Evolutionary conservation across 2,797 vertebrate species (phyloP), one percentile per base, ranked within the genome.

Genomic region (Fundulus diaphanus): DNA sequence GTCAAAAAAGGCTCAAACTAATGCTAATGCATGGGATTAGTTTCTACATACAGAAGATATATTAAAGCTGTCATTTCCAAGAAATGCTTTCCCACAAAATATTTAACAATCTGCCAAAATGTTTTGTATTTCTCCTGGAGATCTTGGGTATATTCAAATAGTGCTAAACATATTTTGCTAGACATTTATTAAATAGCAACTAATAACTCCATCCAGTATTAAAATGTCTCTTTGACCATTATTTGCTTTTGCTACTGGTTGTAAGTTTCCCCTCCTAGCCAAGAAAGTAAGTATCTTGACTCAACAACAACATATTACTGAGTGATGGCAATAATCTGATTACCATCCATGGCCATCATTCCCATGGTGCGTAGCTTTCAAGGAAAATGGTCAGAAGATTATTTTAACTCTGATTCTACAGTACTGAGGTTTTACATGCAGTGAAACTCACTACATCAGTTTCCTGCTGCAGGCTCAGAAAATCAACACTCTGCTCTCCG

Each of bases 391-490:
- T 61, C 18, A 35, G 31, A 31, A 22, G 18, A 61, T 35, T 11
- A 35, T 61, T 22, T 24, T 22, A 16, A 78, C 59, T 20, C 27
- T 22, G 65, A 46, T 13, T 18, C 13, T 46, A 46, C 72, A 70
- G 42, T 2, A 12, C 51, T 46, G 72, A 18, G 42, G 65, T 52
- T 22, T 68, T 76, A 56, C 16, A 31, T 81, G 78, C 1, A 1
- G 69, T 6, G 76, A 70, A 78, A 70, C 33, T 12, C 29, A 20
- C 56, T 18, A 29, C 29, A 31, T 48, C 63, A 40, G 72, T 56
- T 24, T 24, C 40, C 67, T 56, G 15, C 20, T 31, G 75, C 48
- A 84, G 68, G 68, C 6, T 5, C 79, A 20, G n/a, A n/a, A n/a
- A n/a, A n/a, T n/a, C n/a, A n/a, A n/a, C n/a, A 57, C 59, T 24